Percentiles rank a stretch among this genome's conserved stretches.
These are phyloP conservation scores for Catotricha subobsoleta DNA, from an alignment of 2,888 invertebrate species.

Conservation along the genomic window DNA sequence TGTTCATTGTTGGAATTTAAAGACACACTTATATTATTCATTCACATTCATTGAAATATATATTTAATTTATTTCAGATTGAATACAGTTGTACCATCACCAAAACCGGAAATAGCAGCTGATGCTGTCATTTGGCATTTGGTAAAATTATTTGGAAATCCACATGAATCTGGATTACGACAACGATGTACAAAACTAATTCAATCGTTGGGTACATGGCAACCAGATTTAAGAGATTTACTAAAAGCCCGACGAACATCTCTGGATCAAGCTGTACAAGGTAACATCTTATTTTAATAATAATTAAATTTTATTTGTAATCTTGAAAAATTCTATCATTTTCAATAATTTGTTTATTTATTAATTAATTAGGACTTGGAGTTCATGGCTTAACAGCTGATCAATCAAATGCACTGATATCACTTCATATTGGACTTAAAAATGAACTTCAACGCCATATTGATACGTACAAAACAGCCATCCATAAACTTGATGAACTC, in stretches of 20 bases:
- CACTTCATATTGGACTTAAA: constrained; percentile 66
- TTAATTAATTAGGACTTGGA: constrained; percentile 41
- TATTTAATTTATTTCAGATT: constrained; percentile 21
- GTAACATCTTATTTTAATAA: no score
- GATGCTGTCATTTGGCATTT: constrained; percentile 75
- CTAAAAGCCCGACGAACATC: constrained; percentile 50
- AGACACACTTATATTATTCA: no score
- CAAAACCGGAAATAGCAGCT: constrained; percentile 48
- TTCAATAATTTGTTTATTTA: no score
- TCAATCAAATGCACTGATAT: constrained; percentile 44
- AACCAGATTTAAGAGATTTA: constrained; percentile 46
- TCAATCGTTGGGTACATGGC: constrained; percentile 40
- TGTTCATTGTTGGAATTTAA: no score
- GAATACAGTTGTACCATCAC: constrained; percentile 26
- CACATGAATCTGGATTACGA: constrained; percentile 40
- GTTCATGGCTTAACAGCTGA: constrained; percentile 69
- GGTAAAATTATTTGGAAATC: constrained; percentile 50
- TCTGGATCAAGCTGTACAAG: constrained; percentile 72
- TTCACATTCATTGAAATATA: background rate
- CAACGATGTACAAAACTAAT: constrained; percentile 43
- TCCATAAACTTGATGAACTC: constrained; percentile 68
- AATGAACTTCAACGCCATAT: constrained; percentile 67
- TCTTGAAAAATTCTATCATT: background rate
- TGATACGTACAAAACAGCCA: constrained; percentile 69
- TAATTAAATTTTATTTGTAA: constrained; percentile 1